Conservation (phyloP, 2,797 vertebrate species). For the Zalophus californianus region DNA sequence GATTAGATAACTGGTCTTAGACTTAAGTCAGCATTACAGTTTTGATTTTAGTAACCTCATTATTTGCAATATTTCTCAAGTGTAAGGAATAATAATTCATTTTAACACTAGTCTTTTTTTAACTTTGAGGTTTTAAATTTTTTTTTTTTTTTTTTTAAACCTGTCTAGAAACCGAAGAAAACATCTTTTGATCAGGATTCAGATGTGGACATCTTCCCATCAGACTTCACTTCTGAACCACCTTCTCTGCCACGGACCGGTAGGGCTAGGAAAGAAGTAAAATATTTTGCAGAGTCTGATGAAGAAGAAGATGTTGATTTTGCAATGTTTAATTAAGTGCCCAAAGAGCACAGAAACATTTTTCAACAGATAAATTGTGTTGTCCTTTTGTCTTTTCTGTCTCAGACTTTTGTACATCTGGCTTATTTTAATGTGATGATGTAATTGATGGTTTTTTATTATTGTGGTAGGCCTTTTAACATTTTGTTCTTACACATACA, state of each 20-base stretch:
- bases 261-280: constrained; percentile 96
- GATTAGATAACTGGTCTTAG: not conserved
- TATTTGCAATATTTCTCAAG: constrained; percentile 1
- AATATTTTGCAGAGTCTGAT: constrained; percentile 97
- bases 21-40: not conserved
- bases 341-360: constrained; percentile 88
- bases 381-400: constrained; percentile 92
- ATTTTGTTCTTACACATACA: constrained; percentile 96
- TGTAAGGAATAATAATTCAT: constrained; percentile 20
- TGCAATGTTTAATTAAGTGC: constrained; percentile 97
- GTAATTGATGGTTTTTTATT: constrained; percentile 98
- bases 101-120: not conserved
- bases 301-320: constrained; percentile 92
- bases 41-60: constrained; percentile 32
- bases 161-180: constrained; percentile 93
- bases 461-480: constrained; percentile 98
- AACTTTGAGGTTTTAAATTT: constrained; percentile 42
- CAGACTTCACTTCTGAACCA: constrained; percentile 87
- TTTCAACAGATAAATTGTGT: constrained; percentile 90
- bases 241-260: constrained; percentile 91
- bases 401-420: constrained; percentile 99
- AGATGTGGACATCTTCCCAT: constrained; percentile 91
- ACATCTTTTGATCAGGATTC: constrained; percentile 90
- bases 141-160: constrained; percentile 46
- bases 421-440: constrained; percentile 95